Evolutionary conservation across 1,140 invertebrate species (phyloP), one percentile per base, ranked within the genome.

Genomic region (Brachionus angularis): DNA sequence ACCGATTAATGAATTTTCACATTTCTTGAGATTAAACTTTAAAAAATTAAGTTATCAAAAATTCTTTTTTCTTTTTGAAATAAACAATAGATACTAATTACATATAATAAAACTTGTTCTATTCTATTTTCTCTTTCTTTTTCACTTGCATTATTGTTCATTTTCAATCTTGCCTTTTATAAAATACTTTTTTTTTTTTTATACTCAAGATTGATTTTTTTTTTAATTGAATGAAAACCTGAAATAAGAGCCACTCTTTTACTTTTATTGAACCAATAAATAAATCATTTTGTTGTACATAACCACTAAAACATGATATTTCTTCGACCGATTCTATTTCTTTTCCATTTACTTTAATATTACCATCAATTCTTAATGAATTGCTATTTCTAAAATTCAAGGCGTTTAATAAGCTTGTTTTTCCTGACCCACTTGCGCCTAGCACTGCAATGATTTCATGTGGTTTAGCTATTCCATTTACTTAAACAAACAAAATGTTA

Each of bases 391-490:
- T 85, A 78, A 89, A 89, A 1, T 91, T 95, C 33, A 98, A 77
- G 0, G 91, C 86, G 79, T 97, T 97, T 36, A 98, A 80, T 0
- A 98, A 85, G 0, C 93, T 96, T 0, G 93, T 96, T 83, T 98
- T 98, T 18, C 62, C 62, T 27, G 67, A 46, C 34, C 39, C 46
- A 47, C 79, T 81, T 27, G 91, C 89, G 3, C 93, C 93, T 88
- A 97, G 89, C 23, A 96, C 88, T 2, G 93, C 91, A 61, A 96
- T 78, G 23, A 96, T 80, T 78, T 94, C 90, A 3, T 92, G 92
- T 4, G 92, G 89, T 79, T 88, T 86, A 0, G 91, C 91, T 1
- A 89, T 85, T 7, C 93, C 93, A 73, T 85, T 88, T 2, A 93
- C n/a, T 91, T n/a, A n/a, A n/a, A n/a, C n/a, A n/a, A n/a, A n/a